phyloP scores from a whole-genome alignment of 2,113 vertebrate genomes.

The Apteryx mantelli region DNA sequence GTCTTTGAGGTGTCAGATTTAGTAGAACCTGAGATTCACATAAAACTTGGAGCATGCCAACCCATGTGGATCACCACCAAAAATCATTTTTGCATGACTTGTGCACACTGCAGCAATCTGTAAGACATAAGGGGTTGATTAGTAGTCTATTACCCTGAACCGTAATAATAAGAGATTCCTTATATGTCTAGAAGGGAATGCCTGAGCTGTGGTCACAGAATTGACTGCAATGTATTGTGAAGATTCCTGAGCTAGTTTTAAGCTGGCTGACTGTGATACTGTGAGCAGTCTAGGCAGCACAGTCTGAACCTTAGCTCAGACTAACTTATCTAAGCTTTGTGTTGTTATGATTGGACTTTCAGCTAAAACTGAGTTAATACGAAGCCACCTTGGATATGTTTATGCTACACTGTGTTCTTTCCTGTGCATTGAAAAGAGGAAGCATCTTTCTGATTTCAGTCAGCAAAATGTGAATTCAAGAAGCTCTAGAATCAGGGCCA shows the following conservation, averaged over 20 bases:
- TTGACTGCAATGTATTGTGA: not conserved
- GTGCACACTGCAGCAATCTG: not conserved
- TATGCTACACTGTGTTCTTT: not conserved
- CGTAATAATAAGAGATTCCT: not conserved
- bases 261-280: not conserved
- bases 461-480: not conserved
- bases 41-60: not conserved
- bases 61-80: not conserved
- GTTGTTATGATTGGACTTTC: not conserved
- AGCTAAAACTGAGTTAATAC: not conserved
- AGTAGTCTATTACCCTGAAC: not conserved
- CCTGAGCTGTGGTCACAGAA: not conserved
- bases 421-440: not conserved
- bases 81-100: not conserved
- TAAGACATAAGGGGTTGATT: not conserved
- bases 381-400: not conserved
- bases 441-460: not conserved
- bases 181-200: not conserved
- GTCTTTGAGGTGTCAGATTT: not conserved
- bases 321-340: not conserved
- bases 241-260: not conserved
- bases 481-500: not conserved
- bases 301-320: not conserved
- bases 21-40: not conserved
- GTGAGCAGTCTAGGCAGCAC: not conserved